Conservation (phyloP, 2,888 invertebrate genomes). For the Stenurella melanura region DNA sequence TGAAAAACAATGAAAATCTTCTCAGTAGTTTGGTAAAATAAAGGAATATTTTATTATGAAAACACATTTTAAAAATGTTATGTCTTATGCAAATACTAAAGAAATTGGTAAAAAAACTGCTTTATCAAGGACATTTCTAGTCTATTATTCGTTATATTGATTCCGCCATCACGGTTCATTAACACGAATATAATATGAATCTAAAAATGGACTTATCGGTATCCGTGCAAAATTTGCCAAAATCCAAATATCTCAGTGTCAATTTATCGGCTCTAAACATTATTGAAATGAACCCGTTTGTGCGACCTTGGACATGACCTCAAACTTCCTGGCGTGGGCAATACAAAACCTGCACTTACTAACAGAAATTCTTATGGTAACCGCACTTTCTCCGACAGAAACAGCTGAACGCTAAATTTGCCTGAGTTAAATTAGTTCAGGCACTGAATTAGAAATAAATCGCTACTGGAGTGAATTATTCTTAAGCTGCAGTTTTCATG, state of each 20-base stretch:
- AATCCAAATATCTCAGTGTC: neutral
- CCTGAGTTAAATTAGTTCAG: neutral
- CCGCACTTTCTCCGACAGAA: constrained; percentile 39
- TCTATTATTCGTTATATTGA: neutral
- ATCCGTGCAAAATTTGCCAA: neutral
- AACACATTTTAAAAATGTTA: neutral
- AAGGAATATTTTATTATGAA: constrained; percentile 11
- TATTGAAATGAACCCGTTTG: constrained; percentile 11
- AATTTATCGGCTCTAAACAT: neutral
- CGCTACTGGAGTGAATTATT: neutral
- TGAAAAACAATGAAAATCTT: too few species aligned
- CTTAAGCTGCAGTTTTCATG: too few species aligned
- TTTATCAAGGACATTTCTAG: neutral
- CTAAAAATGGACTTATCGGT: neutral
- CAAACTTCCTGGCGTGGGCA: constrained; percentile 35
- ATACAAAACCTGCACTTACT: constrained; percentile 35
- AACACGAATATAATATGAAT: neutral
- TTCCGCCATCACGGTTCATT: neutral
- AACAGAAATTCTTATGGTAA: constrained; percentile 26
- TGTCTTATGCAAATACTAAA: constrained; percentile 13
- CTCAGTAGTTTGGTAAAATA: neutral
- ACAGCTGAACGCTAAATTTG: constrained; percentile 17
- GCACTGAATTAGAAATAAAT: constrained; percentile 12
- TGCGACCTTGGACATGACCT: constrained; percentile 40
- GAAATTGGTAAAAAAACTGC: neutral